Evolutionary conservation across 1,140 invertebrate genomes (phyloP).

Genomic region (Ridgeia piscesae): DNA sequence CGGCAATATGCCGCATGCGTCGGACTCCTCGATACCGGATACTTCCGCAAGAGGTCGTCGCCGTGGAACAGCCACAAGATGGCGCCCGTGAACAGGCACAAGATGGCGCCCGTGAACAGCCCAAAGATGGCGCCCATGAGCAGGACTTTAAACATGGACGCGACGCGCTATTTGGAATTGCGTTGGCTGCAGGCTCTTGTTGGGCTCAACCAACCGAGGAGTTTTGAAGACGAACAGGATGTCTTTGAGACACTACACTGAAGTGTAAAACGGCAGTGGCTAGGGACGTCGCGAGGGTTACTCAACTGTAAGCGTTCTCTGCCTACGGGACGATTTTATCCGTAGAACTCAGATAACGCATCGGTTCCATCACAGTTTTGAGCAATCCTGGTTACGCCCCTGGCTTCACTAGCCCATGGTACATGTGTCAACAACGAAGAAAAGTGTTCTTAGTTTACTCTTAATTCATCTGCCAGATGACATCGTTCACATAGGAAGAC

Average conservation of each 20-base stretch:
- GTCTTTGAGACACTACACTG: background rate
- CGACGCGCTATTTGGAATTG: background rate
- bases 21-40: conserved; percentile 27
- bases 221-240: background rate
- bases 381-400: background rate
- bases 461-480: background rate
- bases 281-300: background rate
- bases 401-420: background rate
- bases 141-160: background rate
- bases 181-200: background rate
- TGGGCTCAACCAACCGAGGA: background rate
- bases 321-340: background rate
- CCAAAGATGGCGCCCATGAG: background rate
- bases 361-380: background rate
- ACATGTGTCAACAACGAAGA: background rate
- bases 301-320: background rate
- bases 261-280: background rate
- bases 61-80: background rate
- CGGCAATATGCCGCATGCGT: conserved; percentile 26
- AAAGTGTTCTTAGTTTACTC: background rate
- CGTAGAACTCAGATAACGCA: background rate
- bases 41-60: conserved; percentile 26
- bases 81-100: too few species aligned
- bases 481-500: background rate
- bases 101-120: too few species aligned